phyloP scores from a whole-genome alignment of 2,113 vertebrate species.

The Muntiacus muntjak region DNA sequence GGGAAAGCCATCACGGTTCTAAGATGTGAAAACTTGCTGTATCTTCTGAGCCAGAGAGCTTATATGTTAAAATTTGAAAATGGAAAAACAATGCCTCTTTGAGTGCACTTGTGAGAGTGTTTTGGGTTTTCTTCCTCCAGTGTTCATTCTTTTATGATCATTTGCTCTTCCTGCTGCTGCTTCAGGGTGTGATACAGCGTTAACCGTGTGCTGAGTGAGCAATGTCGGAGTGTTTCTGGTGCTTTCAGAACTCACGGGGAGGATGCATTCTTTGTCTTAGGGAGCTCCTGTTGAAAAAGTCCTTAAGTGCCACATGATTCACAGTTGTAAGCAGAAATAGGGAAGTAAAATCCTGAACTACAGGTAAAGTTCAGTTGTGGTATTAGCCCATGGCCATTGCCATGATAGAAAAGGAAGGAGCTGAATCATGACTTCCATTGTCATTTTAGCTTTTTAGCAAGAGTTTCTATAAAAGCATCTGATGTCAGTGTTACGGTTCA shows the following conservation, averaged over 20 bases:
- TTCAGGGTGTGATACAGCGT: background rate
- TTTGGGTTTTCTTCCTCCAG: background rate
- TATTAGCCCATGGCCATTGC: background rate
- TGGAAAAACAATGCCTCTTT: background rate
- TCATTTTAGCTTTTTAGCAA: conserved; percentile 38
- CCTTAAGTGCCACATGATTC: background rate
- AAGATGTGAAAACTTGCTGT: background rate
- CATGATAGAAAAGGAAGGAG: background rate
- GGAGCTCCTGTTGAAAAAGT: conserved; percentile 24
- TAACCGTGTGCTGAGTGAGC: background rate
- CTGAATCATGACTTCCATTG: conserved; percentile 21
- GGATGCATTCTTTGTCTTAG: background rate
- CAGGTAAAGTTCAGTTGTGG: conserved; percentile 10
- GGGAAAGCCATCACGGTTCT: background rate
- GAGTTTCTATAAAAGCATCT: background rate
- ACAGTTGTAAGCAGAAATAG: background rate
- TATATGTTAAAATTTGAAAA: background rate
- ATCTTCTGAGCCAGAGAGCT: conserved; percentile 31
- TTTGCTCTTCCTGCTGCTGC: background rate
- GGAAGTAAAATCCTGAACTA: conserved; percentile 10
- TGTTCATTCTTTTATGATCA: background rate
- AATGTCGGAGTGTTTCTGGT: background rate
- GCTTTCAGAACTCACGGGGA: background rate
- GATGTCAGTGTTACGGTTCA: background rate
- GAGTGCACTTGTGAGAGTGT: background rate